These are phyloP conservation scores for Drosophila limbata DNA, from an alignment of 2,888 invertebrate species.

Conservation along the genomic window DNA sequence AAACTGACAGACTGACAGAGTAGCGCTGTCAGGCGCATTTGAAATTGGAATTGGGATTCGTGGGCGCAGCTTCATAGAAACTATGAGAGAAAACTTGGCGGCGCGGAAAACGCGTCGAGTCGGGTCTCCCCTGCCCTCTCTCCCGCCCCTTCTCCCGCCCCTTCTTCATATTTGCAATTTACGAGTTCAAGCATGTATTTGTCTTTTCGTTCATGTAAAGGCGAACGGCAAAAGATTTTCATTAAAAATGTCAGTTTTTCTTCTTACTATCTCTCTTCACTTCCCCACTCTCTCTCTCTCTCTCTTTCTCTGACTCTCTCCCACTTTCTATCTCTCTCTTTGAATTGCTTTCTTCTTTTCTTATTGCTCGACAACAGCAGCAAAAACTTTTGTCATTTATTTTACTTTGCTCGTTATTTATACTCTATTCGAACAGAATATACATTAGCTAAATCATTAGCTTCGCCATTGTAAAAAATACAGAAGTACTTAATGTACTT, in stretches of 20 bases:
- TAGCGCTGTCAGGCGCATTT: constrained; percentile 77
- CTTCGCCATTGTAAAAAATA: neutral
- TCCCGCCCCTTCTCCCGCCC: neutral
- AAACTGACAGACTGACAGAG: constrained; percentile 28
- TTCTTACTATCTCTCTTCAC: constrained; percentile 24
- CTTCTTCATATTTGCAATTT: constrained; percentile 27
- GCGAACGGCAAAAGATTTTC: constrained; percentile 62
- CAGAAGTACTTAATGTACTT: too few relatives aligned
- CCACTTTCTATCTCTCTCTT: constrained; percentile 27
- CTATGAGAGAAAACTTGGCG: constrained; percentile 26
- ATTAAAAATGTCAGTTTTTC: constrained; percentile 74
- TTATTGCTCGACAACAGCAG: constrained; percentile 47
- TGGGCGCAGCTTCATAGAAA: constrained; percentile 45
- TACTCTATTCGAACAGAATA: constrained; percentile 17
- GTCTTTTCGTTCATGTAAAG: constrained; percentile 27
- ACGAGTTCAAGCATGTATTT: constrained; percentile 21
- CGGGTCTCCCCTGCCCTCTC: neutral
- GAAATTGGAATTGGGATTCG: constrained; percentile 74
- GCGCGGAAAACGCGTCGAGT: constrained; percentile 59
- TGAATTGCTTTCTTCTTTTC: constrained; percentile 67
- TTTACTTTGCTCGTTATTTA: constrained; percentile 46
- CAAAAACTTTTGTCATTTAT: constrained; percentile 65
- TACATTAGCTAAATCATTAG: constrained; percentile 3
- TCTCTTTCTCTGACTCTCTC: constrained; percentile 3
- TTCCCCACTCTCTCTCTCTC: neutral